Base-by-base conservation (phyloP, 1,140 invertebrate species). In the Drosophila serrata region DNA sequence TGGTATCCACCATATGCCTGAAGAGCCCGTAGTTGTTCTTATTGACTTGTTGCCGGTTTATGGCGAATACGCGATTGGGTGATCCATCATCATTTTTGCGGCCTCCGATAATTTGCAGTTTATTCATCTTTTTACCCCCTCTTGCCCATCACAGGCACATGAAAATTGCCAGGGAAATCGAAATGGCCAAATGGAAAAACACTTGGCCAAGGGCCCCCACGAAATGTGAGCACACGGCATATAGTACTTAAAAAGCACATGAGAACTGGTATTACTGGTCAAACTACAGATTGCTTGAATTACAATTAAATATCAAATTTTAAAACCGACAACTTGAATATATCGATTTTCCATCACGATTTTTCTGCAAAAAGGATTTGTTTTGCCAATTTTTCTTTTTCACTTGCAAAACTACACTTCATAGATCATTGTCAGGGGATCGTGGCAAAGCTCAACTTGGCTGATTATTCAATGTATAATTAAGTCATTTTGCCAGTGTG, bases 21-120 rank as follows among this genome's bases (percentile, higher is more conserved):
- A n/a, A n/a, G n/a, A 76, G 56, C 55, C 55, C 42, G 79, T 84
- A 35, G 70, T 70, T 78, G 72, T 80, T 80, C 84, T 88, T 88
- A 87, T 87, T 87, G 84, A 88, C 84, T 88, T 84, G 80, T 90
- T 87, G 84, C 85, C 84, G 58, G 77, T 87, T 87, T 80, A 88
- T 88, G 84, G 84, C 84, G 84, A 53, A 77, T 77, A 67, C 60
- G 33, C 82, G 80, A 88, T 87, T 87, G 82, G 72, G 84, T 84
- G 80, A 87, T 87, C 84, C 84, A 87, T 87, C 84, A 87, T 87
- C 72, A 88, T 87, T 88, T 88, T 55, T 69, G 72, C 53, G 73
- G 72, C 53, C 55, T 59, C 55, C 55, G 75, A 82, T 88, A 88
- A 82, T 80, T 87, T 88, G 69, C 79, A 64, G 75, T 87, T 81